A percentile compares a stretch with the other conserved stretches of the same genome.
Conservation (phyloP, 2,113 vertebrate genomes). For the Gymnocephalus cernua region DNA sequence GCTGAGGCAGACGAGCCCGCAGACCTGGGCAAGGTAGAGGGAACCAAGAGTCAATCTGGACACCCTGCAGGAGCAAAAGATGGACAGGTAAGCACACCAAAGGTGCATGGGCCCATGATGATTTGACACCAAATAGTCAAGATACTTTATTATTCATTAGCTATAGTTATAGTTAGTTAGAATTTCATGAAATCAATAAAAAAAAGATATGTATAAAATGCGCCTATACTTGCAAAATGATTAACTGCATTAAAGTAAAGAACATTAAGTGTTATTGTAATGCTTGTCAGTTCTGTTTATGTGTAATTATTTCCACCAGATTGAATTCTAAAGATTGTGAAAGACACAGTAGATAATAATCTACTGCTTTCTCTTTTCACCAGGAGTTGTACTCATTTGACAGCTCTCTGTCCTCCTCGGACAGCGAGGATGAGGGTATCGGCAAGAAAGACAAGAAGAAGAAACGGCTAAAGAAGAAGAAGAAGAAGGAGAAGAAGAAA, state of each 20-base stretch:
- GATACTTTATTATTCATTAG: neutral
- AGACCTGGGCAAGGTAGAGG: neutral
- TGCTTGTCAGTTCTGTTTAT: neutral
- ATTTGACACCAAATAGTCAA: neutral
- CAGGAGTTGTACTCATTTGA: constrained; percentile 52
- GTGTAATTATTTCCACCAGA: neutral
- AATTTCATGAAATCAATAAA: neutral
- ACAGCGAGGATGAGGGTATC: constrained; percentile 69
- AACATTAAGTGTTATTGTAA: neutral
- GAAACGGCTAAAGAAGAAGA: constrained; percentile 66
- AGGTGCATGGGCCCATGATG: neutral
- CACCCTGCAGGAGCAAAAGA: neutral
- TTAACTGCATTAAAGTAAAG: neutral
- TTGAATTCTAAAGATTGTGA: neutral
- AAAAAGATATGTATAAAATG: neutral
- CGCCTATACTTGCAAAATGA: neutral
- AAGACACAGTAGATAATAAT: neutral
- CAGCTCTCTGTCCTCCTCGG: constrained; percentile 64
- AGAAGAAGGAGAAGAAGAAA: constrained; percentile 68
- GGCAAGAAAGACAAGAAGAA: constrained; percentile 67
- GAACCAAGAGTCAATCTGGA: neutral
- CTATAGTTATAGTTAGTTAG: neutral
- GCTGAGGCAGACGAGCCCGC: constrained; percentile 20
- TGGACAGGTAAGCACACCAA: constrained; percentile 38
- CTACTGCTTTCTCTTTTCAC: neutral